Evolutionary conservation across 2,113 vertebrate genomes (phyloP).

Genomic region (Chionodraco myersi): DNA sequence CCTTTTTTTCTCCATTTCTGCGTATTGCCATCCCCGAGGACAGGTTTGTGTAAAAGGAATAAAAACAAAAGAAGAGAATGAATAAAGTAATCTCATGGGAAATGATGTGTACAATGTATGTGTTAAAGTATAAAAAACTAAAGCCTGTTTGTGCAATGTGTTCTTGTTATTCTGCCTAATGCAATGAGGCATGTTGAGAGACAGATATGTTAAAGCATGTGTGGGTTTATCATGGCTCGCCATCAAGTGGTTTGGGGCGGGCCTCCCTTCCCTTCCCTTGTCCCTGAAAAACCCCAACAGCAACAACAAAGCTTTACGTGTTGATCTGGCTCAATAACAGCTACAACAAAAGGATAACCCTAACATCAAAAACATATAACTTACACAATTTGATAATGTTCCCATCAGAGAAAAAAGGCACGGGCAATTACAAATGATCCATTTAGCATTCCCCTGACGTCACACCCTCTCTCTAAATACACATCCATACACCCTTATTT

Average conservation of each 20-base stretch:
- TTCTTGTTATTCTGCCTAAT: conserved; percentile 18
- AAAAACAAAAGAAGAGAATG: conserved; percentile 6
- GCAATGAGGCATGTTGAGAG: conserved; percentile 22
- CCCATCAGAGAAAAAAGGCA: background rate
- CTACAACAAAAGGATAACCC: conserved; percentile 1
- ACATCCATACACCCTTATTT: conserved; percentile 53
- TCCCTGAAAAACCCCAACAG: conserved; percentile 1
- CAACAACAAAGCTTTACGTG: conserved; percentile 13
- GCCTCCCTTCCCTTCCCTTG: conserved; percentile 12
- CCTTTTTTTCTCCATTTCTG: conserved; percentile 25
- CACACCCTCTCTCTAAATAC: conserved; percentile 43
- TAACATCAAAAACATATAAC: background rate
- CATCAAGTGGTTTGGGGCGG: conserved; percentile 27
- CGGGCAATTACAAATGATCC: conserved; percentile 40
- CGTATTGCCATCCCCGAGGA: background rate
- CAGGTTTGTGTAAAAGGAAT: background rate
- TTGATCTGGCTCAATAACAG: conserved; percentile 8
- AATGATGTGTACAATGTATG: background rate
- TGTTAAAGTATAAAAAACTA: background rate
- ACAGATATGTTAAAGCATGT: conserved; percentile 21
- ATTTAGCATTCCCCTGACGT: conserved; percentile 56
- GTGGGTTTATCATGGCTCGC: conserved; percentile 37
- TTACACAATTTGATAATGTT: background rate
- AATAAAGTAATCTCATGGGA: conserved; percentile 7
- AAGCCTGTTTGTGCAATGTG: conserved; percentile 13